These are phyloP conservation scores for Octodon degus DNA, from an alignment of 2,113 vertebrate genomes.

Conservation along the genomic window DNA sequence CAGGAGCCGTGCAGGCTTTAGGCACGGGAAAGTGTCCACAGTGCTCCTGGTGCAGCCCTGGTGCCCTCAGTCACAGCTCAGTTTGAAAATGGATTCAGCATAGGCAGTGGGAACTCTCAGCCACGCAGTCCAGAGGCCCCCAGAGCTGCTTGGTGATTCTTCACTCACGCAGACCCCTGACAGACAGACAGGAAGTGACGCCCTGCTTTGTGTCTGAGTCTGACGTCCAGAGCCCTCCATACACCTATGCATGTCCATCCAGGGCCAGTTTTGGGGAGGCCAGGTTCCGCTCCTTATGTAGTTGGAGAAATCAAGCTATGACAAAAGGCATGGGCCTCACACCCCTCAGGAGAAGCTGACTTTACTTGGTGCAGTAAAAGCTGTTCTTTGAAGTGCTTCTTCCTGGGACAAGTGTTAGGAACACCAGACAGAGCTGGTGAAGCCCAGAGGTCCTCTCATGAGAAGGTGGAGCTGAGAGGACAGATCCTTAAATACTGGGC, in stretches of 20 bases:
- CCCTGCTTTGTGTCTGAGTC: fast-evolving
- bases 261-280: not conserved
- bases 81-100: not conserved
- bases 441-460: not conserved
- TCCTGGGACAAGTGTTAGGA: not conserved
- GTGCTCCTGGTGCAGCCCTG: too few species aligned
- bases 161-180: not conserved
- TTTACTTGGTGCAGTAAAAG: not conserved
- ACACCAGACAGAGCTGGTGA: not conserved
- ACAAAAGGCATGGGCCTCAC: not conserved
- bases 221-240: not conserved
- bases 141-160: not conserved
- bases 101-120: not conserved
- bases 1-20: fast-evolving
- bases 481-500: not conserved
- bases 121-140: not conserved
- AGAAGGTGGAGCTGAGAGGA: not conserved
- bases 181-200: not conserved
- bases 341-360: not conserved
- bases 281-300: not conserved
- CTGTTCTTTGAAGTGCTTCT: not conserved
- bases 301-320: not conserved
- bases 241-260: not conserved
- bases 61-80: not conserved
- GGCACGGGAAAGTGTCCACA: not conserved